Base-by-base conservation (phyloP, 2,113 vertebrate species). In the Corydoras maculifer region DNA sequence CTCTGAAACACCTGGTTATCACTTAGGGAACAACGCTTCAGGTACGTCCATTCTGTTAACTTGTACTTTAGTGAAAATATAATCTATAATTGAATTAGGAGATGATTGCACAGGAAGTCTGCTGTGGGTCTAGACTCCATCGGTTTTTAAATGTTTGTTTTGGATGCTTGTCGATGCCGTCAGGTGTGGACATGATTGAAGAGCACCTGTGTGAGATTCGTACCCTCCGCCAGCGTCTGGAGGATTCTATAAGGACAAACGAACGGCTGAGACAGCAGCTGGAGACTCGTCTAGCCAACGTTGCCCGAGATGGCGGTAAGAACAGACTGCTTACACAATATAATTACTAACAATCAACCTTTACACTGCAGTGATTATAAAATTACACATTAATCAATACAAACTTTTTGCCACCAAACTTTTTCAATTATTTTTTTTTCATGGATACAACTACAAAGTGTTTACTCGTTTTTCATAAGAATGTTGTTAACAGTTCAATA, bases 171-270 rank as follows among this genome's bases (percentile, higher is more conserved):
- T 15, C 31, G 25, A 25, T 69, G 3, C 71, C 32, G 59, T 1
- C 65, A 94, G 94, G 92, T 35, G 84, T 89, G 4, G 91, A 91
- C 68, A 79, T 98, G 78, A 88, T 97, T 8, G 93, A 97, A 68
- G 93, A 96, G 58, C 94, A 98, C 80, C 84, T 97, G 65, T 72
- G 82, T 43, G 95, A 98, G 84, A 94, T 97, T 69, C 90, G 90
- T 32, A 90, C 82, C 75, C 89, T 98, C 57, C 91, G 91, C 8
- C 94, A 95, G 83, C 91, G 88, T 50, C 87, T 98, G 2, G 94
- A 96, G 73, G 94, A 98, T 75, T 97, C 96, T 73, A 96, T 98
- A 73, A 88, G 90, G 76, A 93, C 90, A 69, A 96, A 97, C 0
- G 92, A 98, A 81, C 88, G 88, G 13, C 91, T 98, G 25, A 83